Evolutionary conservation across 2,888 invertebrate species (phyloP).

Genomic region (Pristionchus mayeri): DNA sequence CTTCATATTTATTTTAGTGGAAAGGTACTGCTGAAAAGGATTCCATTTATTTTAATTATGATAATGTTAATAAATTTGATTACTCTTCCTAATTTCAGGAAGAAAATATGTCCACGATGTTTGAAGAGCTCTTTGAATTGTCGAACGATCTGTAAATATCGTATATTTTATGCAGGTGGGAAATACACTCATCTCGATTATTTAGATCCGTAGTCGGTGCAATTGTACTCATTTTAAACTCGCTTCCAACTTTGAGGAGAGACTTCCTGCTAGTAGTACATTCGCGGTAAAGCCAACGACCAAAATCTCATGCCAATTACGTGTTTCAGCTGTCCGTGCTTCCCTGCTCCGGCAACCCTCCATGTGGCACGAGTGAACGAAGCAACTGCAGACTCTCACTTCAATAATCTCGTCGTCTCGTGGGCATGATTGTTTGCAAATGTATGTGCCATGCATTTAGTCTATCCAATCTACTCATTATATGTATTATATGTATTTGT

Average conservation of each 20-base stretch:
- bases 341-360: neutral
- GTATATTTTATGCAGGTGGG: too few relatives aligned
- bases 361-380: neutral
- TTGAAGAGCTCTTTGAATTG: neutral
- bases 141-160: neutral
- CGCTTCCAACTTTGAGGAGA: neutral
- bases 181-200: too few relatives aligned
- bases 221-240: neutral
- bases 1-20: neutral
- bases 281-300: neutral
- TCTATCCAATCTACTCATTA: too few relatives aligned
- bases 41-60: too few relatives aligned
- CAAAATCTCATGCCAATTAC: too few relatives aligned
- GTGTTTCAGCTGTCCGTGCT: neutral
- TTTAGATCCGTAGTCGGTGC: neutral
- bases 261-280: neutral
- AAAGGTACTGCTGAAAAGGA: too few relatives aligned
- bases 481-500: too few relatives aligned
- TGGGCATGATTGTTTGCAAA: too few relatives aligned
- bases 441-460: too few relatives aligned
- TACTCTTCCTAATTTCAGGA: too few relatives aligned
- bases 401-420: neutral
- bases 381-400: neutral
- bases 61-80: too few relatives aligned
- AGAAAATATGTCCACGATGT: neutral